Evolutionary conservation across 2,113 vertebrate genomes (phyloP).

Genomic region (Vanacampus margaritifer): DNA sequence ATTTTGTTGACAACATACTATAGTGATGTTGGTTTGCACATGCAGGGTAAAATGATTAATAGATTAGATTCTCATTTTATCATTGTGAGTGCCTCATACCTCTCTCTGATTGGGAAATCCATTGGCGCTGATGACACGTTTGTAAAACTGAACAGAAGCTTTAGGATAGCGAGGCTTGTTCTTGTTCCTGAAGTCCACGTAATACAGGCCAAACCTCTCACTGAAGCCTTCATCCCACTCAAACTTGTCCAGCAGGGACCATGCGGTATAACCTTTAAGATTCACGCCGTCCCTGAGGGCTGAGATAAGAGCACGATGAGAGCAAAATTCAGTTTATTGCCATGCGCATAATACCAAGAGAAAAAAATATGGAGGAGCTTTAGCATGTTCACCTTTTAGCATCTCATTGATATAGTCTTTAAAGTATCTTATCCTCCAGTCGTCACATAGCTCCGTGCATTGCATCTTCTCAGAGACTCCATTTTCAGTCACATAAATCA

Average conservation of each 20-base stretch:
- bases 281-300: conserved; percentile 88
- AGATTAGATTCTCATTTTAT: not conserved
- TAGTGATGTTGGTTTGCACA: not conserved
- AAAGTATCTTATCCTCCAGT: conserved; percentile 87
- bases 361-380: not conserved
- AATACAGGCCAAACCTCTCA: conserved; percentile 86
- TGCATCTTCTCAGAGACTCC: conserved; percentile 81
- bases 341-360: not conserved
- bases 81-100: conserved; percentile 59
- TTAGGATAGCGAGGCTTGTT: conserved; percentile 88
- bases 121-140: conserved; percentile 81
- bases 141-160: conserved; percentile 86
- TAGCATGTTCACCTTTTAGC: conserved; percentile 81
- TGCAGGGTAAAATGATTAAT: not conserved
- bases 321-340: not conserved
- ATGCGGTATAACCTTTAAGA: conserved; percentile 85
- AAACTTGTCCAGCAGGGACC: conserved; percentile 92
- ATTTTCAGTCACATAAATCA: conserved; percentile 89
- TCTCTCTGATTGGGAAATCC: conserved; percentile 87
- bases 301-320: conserved; percentile 46
- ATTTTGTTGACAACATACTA: not conserved
- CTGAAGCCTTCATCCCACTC: conserved; percentile 92
- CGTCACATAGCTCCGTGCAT: conserved; percentile 85
- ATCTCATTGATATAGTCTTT: conserved; percentile 91
- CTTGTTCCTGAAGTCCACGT: conserved; percentile 82